These are phyloP conservation scores for Palythoa grandis DNA, from an alignment of 92 coral and sea anemone species.

Conservation along the genomic window DNA sequence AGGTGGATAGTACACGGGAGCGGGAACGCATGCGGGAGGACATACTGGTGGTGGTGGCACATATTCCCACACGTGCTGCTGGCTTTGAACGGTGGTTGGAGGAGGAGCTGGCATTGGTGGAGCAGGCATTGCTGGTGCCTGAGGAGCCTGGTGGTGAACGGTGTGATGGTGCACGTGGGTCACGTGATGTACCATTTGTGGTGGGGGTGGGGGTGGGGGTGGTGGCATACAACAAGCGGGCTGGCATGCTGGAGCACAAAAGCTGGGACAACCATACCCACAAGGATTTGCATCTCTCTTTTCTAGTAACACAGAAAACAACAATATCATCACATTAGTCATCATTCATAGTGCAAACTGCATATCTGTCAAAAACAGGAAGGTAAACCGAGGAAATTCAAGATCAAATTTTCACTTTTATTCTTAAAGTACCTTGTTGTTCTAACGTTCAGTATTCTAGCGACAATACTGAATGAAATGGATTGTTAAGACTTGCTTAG, in stretches of 20 bases:
- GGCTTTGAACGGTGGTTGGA: constrained; percentile 89
- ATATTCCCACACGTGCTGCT: constrained; percentile 94
- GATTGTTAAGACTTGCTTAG: no score
- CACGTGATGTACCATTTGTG: constrained; percentile 87
- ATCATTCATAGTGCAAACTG: no score
- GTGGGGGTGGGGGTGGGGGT: constrained; percentile 98
- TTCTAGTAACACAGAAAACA: constrained; percentile 45
- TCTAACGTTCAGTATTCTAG: no score
- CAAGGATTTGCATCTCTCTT: constrained; percentile 96
- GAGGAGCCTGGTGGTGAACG: constrained; percentile 86
- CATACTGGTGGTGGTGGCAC: constrained; percentile 88
- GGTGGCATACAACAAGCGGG: constrained; percentile 79
- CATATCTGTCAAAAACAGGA: no score
- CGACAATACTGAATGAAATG: no score
- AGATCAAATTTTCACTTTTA: no score
- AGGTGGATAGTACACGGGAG: constrained; percentile 56
- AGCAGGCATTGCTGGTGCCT: constrained; percentile 78
- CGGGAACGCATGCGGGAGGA: constrained; percentile 63
- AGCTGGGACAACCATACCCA: constrained; percentile 79
- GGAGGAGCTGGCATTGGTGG: constrained; percentile 90
- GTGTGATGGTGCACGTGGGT: constrained; percentile 83
- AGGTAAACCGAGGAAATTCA: no score
- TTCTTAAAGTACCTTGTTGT: no score
- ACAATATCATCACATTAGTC: not conserved
- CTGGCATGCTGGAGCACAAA: constrained; percentile 89